Evolutionary conservation across 1,140 invertebrate species (phyloP).

Genomic region (Homalodisca vitripennis): DNA sequence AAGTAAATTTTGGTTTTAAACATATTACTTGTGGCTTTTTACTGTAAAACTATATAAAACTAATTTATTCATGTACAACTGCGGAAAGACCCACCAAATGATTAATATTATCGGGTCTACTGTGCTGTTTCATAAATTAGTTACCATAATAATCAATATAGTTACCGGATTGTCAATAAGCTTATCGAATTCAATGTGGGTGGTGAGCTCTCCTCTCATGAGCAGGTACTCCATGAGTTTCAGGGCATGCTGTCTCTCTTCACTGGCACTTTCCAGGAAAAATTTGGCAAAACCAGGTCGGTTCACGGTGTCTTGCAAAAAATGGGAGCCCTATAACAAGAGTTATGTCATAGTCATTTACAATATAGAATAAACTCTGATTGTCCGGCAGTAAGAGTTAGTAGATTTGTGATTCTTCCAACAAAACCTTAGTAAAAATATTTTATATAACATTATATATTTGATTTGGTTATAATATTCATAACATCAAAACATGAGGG

Average conservation of each 20-base stretch:
- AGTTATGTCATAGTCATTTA: background rate
- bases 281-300: conserved; percentile 87
- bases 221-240: conserved; percentile 88
- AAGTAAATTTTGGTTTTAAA: too few relatives aligned
- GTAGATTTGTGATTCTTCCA: too few relatives aligned
- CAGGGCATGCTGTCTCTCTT: conserved; percentile 88
- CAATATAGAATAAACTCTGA: too few relatives aligned
- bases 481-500: too few relatives aligned
- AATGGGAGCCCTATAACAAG: conserved; percentile 68
- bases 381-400: too few relatives aligned
- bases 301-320: conserved; percentile 73
- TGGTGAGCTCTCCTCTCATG: conserved; percentile 78
- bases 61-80: background rate
- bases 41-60: background rate
- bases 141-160: too few relatives aligned
- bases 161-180: conserved; percentile 66
- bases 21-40: too few relatives aligned
- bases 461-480: too few relatives aligned
- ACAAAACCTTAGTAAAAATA: too few relatives aligned
- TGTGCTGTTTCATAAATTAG: background rate
- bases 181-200: conserved; percentile 55
- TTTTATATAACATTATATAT: too few relatives aligned
- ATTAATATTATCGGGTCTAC: background rate
- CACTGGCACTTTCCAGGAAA: conserved; percentile 80
- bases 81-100: background rate